phyloP scores from a whole-genome alignment of 2,113 vertebrate genomes.

The Rhadina sibilatrix region DNA sequence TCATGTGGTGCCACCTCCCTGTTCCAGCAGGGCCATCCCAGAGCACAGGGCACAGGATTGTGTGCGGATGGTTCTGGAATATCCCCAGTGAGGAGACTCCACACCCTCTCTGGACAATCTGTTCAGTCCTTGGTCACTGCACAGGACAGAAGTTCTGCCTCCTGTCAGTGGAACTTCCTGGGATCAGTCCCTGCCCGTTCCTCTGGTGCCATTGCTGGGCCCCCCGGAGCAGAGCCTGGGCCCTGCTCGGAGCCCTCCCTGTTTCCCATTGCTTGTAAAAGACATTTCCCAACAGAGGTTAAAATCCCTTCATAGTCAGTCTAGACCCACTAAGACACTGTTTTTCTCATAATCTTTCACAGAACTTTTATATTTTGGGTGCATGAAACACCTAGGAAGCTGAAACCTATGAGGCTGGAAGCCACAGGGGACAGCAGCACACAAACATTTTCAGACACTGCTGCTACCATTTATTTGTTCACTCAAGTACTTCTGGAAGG shows the following conservation, averaged over 20 bases:
- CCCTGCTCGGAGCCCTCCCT: neutral
- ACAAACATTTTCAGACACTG: neutral
- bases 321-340: neutral
- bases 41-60: neutral
- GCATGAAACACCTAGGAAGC: neutral
- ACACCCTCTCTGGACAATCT: neutral
- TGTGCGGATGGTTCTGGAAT: accelerated
- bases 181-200: accelerated
- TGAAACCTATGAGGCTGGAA: neutral
- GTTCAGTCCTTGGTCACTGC: accelerated
- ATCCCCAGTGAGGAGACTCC: neutral
- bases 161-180: accelerated
- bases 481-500: neutral
- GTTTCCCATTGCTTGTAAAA: neutral
- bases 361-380: neutral
- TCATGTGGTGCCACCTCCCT: neutral
- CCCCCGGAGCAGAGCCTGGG: neutral
- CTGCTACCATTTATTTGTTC: neutral
- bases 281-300: neutral
- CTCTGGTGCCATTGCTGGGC: neutral
- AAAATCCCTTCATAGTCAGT: neutral
- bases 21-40: neutral
- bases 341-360: neutral
- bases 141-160: neutral
- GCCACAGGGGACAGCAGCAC: neutral